phyloP scores from a whole-genome alignment of 1,140 invertebrate genomes.

The Euura lappo region DNA sequence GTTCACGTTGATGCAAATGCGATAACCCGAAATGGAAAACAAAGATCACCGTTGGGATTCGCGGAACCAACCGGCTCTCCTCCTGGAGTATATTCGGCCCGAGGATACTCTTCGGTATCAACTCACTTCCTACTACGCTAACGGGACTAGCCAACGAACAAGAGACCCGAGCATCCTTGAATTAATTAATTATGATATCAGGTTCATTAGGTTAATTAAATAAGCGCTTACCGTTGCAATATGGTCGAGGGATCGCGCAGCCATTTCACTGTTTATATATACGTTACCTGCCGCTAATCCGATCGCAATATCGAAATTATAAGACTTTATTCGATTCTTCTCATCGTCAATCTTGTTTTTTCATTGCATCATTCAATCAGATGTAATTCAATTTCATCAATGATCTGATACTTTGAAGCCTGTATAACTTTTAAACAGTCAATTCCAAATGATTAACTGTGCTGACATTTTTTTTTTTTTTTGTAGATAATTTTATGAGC shows the following conservation, averaged over 20 bases:
- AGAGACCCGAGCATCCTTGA: slow-evolving; percentile 24
- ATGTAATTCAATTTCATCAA: no score
- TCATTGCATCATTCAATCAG: no score
- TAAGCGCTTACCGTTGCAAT: slow-evolving; percentile 34
- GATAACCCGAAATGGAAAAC: slow-evolving; percentile 21
- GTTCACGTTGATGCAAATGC: slow-evolving; percentile 1
- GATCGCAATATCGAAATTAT: no score
- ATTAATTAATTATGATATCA: slow-evolving; percentile 46
- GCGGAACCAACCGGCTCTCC: not conserved
- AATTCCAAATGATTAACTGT: no score
- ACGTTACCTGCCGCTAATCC: no score
- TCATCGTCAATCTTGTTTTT: no score
- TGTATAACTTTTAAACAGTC: no score
- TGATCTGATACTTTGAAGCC: no score
- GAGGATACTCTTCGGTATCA: no score
- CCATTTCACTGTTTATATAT: not conserved
- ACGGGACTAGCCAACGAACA: not conserved
- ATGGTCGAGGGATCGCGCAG: slow-evolving; percentile 14
- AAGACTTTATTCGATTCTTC: no score
- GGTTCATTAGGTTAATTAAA: slow-evolving; percentile 43
- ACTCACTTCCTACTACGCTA: no score
- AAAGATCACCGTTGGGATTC: slow-evolving; percentile 12
- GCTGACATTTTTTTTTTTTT: slow-evolving; percentile 3
- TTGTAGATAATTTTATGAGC: no score
- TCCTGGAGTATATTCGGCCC: not conserved